Evolutionary conservation across 2,113 vertebrate species (phyloP).

Genomic region (Scolopax mira): DNA sequence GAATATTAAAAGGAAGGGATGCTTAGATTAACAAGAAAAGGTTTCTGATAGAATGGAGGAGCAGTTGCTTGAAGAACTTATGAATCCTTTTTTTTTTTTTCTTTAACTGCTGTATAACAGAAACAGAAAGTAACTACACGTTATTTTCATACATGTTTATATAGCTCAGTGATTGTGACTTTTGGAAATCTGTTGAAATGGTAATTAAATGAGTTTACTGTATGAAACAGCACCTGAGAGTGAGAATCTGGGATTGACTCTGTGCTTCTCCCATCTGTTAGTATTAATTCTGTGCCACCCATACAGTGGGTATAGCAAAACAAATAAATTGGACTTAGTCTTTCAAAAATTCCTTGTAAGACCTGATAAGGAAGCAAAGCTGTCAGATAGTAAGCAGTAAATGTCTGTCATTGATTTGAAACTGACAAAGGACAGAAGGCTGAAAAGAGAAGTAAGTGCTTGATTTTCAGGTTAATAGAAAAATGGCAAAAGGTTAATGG

Average conservation of each 20-base stretch:
- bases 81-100: too few relatives aligned
- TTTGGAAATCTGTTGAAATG: neutral
- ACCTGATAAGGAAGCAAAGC: neutral
- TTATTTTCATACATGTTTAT: neutral
- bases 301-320: neutral
- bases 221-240: neutral
- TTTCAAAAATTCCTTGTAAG: slow-evolving; percentile 11
- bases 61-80: neutral
- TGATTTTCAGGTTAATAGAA: slow-evolving; percentile 35
- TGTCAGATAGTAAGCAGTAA: neutral
- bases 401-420: slow-evolving; percentile 21
- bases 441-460: slow-evolving; percentile 4
- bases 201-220: neutral
- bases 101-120: neutral
- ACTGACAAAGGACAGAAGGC: neutral
- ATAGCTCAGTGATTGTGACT: neutral
- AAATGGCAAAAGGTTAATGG: slow-evolving; percentile 47
- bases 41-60: neutral
- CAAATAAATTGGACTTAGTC: neutral
- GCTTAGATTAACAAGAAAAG: neutral
- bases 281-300: neutral
- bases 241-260: neutral
- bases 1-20: neutral
- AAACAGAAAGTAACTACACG: neutral
- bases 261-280: neutral